These are phyloP conservation scores for Myzus persicae DNA, from an alignment of 1,140 invertebrate species.

Conservation along the genomic window DNA sequence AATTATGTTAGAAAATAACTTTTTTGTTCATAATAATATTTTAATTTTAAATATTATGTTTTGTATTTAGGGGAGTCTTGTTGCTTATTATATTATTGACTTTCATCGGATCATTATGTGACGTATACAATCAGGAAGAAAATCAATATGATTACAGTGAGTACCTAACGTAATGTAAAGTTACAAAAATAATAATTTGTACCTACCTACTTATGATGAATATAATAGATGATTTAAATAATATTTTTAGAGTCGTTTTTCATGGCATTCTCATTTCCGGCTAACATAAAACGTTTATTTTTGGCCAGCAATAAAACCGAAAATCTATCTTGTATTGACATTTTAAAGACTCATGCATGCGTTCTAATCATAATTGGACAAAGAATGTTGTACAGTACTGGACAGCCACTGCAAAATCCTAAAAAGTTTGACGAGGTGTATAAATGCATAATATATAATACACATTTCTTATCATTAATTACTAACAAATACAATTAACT, in stretches of 20 bases:
- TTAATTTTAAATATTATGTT: not conserved
- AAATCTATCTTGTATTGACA: conserved; percentile 69
- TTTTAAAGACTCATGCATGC: conserved; percentile 73
- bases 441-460: not conserved
- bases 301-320: conserved; percentile 41
- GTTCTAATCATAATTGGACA: conserved; percentile 72
- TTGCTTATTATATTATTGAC: conserved; percentile 5
- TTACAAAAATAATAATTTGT: not conserved
- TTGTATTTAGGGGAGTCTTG: not conserved
- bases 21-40: not conserved
- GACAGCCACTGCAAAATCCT: conserved; percentile 60
- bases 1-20: too few relatives aligned
- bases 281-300: conserved; percentile 25
- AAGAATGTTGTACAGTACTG: conserved; percentile 70
- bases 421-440: conserved; percentile 14
- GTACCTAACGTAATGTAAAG: not conserved
- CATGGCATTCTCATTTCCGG: conserved; percentile 40
- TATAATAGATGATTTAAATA: not conserved
- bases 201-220: not conserved
- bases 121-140: conserved; percentile 4
- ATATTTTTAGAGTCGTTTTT: conserved; percentile 52
- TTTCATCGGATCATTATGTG: not conserved
- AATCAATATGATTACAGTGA: conserved; percentile 31
- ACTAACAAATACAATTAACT: not conserved
- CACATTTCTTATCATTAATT: not conserved